Percentiles rank a stretch among this genome's conserved stretches.
phyloP scores from a whole-genome alignment of 1,140 invertebrate species.

The Lasioglossum baleicum region DNA sequence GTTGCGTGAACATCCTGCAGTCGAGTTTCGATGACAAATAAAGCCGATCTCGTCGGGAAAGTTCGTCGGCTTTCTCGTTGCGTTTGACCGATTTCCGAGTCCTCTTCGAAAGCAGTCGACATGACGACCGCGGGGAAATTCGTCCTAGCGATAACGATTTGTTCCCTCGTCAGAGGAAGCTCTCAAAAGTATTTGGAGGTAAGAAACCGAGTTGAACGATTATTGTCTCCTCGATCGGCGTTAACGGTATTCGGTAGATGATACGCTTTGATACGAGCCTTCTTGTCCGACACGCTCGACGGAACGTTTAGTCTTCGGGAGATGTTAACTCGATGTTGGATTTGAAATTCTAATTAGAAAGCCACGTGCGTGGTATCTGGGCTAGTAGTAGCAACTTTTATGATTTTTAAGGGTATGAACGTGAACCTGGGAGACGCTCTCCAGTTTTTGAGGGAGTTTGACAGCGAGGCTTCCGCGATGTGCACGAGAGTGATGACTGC shows the following conservation, averaged over 20 bases:
- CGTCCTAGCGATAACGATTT: slow-evolving; percentile 32
- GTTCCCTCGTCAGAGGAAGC: slow-evolving; percentile 12
- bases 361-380: slow-evolving; percentile 18
- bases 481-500: slow-evolving; percentile 86
- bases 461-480: slow-evolving; percentile 85
- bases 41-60: slow-evolving; percentile 15
- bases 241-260: slow-evolving; percentile 62
- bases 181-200: slow-evolving; percentile 70
- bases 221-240: background rate
- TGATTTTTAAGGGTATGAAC: slow-evolving; percentile 83
- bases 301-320: slow-evolving; percentile 47
- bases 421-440: slow-evolving; percentile 85
- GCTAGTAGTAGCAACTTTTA: slow-evolving; percentile 25
- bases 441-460: slow-evolving; percentile 87
- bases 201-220: slow-evolving; percentile 23
- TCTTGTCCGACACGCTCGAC: slow-evolving; percentile 42
- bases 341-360: slow-evolving; percentile 54
- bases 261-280: slow-evolving; percentile 59
- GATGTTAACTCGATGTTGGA: slow-evolving; percentile 28
- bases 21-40: slow-evolving; percentile 40
- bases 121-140: slow-evolving; percentile 14
- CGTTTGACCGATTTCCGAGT: background rate
- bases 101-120: background rate
- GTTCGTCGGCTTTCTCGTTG: background rate
- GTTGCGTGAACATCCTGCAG: slow-evolving; percentile 13